A percentile compares a stretch with the other conserved stretches of the same genome.
Conservation (phyloP, 2,797 vertebrate genomes). For the Cirrhinus mrigala region DNA sequence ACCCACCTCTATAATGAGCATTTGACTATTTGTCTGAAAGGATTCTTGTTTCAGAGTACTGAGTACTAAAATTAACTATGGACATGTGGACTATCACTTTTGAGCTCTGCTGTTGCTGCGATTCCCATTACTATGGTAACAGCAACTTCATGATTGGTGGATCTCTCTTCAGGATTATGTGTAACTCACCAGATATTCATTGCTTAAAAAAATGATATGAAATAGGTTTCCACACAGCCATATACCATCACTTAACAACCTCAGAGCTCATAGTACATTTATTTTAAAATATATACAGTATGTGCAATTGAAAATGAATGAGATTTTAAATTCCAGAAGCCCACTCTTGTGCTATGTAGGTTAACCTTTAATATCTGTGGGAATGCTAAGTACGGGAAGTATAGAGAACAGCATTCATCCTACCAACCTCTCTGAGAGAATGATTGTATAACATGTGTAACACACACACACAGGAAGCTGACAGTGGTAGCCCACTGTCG, state of each 20-base stretch:
- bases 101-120: neutral
- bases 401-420: constrained; percentile 16
- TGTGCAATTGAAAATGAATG: neutral
- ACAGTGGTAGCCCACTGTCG: constrained; percentile 43
- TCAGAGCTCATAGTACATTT: neutral
- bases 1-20: too few relatives aligned
- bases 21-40: neutral
- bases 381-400: constrained; percentile 27
- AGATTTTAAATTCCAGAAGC: neutral
- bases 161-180: constrained; percentile 4
- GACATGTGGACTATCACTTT: constrained; percentile 14
- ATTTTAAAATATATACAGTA: neutral
- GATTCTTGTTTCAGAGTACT: neutral
- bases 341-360: neutral
- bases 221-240: neutral
- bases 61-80: constrained; percentile 16
- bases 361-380: constrained; percentile 23
- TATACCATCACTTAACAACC: neutral
- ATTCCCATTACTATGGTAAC: constrained; percentile 34
- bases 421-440: constrained; percentile 44
- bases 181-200: constrained; percentile 1
- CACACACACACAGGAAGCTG: constrained; percentile 36
- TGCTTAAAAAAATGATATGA: neutral
- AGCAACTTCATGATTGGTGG: constrained; percentile 13
- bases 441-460: constrained; percentile 57